Conservation (phyloP, 1,140 invertebrate genomes). For the Diabrotica undecimpunctata region DNA sequence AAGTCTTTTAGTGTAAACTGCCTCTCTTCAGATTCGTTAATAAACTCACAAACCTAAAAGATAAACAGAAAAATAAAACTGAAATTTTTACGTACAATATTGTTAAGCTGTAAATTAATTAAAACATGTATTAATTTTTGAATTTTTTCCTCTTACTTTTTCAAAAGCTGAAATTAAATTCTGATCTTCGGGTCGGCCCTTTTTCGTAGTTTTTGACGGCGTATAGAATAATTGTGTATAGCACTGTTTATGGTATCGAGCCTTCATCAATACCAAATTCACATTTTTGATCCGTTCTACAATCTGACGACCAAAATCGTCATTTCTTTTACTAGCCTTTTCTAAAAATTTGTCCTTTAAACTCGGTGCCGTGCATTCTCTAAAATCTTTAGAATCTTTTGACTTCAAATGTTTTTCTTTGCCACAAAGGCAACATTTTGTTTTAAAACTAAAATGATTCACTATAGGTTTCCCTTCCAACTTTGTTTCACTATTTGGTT, state of each 20-base stretch:
- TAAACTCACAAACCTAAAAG: neutral
- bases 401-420: neutral
- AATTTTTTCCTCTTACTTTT: neutral
- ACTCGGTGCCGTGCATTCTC: neutral
- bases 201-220: neutral
- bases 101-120: too few relatives aligned
- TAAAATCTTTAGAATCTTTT: neutral
- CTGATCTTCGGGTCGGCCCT: neutral
- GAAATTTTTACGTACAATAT: too few relatives aligned
- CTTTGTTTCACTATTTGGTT: neutral
- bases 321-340: neutral
- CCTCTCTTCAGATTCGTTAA: neutral
- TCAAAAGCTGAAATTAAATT: neutral
- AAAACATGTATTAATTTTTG: too few relatives aligned
- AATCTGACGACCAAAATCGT: neutral
- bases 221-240: neutral
- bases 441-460: neutral
- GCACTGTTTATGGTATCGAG: neutral
- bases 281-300: neutral
- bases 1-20: neutral
- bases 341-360: neutral
- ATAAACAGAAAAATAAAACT: too few relatives aligned
- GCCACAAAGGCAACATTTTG: neutral
- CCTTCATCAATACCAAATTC: constrained; percentile 1
- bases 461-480: neutral